Percentiles rank a stretch among this genome's conserved stretches.
phyloP scores from a whole-genome alignment of 2,113 vertebrate species.

The Sinocyclocheilus anshuiensis region DNA sequence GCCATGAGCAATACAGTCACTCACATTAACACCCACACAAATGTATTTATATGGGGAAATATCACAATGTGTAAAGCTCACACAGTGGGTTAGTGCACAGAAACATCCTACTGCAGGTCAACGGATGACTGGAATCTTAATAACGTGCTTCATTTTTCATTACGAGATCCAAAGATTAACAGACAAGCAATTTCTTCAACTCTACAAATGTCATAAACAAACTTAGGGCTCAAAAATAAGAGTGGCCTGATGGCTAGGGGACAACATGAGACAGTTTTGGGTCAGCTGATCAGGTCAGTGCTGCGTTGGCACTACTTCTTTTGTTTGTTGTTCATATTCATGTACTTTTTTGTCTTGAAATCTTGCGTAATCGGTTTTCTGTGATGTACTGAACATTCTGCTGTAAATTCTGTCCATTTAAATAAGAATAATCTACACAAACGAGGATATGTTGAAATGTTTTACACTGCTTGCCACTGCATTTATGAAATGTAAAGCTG shows the following conservation, averaged over 20 bases:
- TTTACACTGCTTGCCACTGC: too few species aligned
- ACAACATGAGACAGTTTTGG: not conserved
- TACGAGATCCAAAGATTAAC: not conserved
- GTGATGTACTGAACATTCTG: not conserved
- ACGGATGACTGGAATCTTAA: not conserved
- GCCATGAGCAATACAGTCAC: slow-evolving; percentile 40
- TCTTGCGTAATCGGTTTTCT: not conserved
- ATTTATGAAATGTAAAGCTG: too few species aligned
- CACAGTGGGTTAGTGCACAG: not conserved
- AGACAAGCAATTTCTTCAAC: not conserved
- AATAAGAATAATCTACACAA: not conserved
- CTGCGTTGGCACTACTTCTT: not conserved
- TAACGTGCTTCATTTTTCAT: not conserved
- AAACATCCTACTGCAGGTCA: not conserved
- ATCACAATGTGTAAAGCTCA: slow-evolving; percentile 11
- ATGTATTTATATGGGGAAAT: not conserved
- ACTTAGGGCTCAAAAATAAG: not conserved
- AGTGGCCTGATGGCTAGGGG: not conserved
- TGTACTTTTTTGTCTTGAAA: not conserved
- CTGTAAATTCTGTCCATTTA: not conserved
- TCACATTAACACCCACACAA: slow-evolving; percentile 30
- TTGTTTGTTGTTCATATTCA: not conserved
- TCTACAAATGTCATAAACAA: not conserved
- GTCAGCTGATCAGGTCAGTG: not conserved
- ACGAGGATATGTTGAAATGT: not conserved